These are phyloP conservation scores for Atrina japonica DNA, from an alignment of 2,888 invertebrate genomes.

Conservation along the genomic window DNA sequence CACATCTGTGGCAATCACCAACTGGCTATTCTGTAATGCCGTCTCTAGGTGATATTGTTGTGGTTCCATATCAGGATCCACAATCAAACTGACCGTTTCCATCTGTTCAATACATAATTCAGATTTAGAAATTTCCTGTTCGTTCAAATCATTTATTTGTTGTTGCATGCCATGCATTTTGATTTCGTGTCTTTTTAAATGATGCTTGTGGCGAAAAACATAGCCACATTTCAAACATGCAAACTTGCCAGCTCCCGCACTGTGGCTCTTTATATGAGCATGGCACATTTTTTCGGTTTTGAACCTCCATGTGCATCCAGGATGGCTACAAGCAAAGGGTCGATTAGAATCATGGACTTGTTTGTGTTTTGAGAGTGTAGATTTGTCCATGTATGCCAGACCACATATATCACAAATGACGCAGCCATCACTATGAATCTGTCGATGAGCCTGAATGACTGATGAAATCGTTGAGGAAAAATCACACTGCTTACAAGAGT, in stretches of 20 bases:
- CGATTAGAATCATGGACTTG: constrained; percentile 75
- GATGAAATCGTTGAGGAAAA: constrained; percentile 72
- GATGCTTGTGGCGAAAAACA: constrained; percentile 77
- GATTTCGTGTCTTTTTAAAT: constrained; percentile 73
- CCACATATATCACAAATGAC: constrained; percentile 77
- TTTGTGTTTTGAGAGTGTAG: constrained; percentile 76
- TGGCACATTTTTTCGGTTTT: constrained; percentile 74
- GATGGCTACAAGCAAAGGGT: constrained; percentile 72
- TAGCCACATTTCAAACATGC: constrained; percentile 73
- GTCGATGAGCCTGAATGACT: constrained; percentile 75
- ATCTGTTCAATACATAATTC: constrained; percentile 18
- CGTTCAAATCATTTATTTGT: not conserved
- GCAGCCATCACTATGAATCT: constrained; percentile 74
- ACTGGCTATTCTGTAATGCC: constrained; percentile 60
- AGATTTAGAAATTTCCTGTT: not conserved
- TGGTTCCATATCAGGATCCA: constrained; percentile 40
- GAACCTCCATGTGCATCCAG: constrained; percentile 78
- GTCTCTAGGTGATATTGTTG: constrained; percentile 16
- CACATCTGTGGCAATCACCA: constrained; percentile 66
- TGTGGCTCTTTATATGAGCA: constrained; percentile 74
- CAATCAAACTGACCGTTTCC: constrained; percentile 58
- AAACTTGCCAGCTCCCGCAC: constrained; percentile 68
- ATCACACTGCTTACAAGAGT: constrained; percentile 74
- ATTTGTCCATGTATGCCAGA: constrained; percentile 74
- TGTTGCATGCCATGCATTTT: constrained; percentile 67